A percentile compares a stretch with the other conserved stretches of the same genome.
phyloP scores from a whole-genome alignment of 2,113 vertebrate species.

The Rhinolophus ferrumequinum region DNA sequence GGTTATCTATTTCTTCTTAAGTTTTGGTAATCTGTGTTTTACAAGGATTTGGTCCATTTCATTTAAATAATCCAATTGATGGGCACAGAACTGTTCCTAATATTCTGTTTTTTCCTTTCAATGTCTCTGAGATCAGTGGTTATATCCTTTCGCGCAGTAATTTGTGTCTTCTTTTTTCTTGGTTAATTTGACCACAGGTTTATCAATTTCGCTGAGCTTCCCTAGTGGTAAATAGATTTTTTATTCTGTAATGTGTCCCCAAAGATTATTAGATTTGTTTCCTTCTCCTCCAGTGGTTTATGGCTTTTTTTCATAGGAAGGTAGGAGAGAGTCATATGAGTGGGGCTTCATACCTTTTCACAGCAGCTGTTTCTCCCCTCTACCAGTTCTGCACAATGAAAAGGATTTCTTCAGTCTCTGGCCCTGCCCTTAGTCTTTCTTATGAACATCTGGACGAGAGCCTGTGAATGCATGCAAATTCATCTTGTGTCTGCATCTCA shows the following conservation, averaged over 20 bases:
- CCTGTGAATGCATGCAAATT: not conserved
- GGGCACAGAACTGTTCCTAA: not conserved
- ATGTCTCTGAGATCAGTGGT: not conserved
- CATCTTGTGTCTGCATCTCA: not conserved
- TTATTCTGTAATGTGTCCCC: not conserved
- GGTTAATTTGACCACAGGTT: not conserved
- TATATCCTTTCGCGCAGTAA: not conserved
- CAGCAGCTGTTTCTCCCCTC: not conserved
- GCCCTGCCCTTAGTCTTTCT: not conserved
- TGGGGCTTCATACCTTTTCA: not conserved
- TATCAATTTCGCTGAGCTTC: not conserved
- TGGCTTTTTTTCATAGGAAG: not conserved
- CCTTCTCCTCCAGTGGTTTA: not conserved
- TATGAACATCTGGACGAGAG: not conserved
- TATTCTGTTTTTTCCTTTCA: not conserved
- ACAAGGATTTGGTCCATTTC: not conserved
- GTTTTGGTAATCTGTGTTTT: not conserved
- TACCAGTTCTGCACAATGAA: not conserved
- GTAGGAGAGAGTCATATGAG: not conserved
- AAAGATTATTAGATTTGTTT: not conserved
- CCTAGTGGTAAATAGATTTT: not conserved
- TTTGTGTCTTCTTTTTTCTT: not conserved
- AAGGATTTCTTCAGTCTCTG: not conserved
- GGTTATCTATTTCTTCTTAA: not conserved
- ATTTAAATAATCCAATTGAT: slow-evolving; percentile 20